These are phyloP conservation scores for Chouioia cunea DNA, from an alignment of 2,888 invertebrate species.

Conservation along the genomic window DNA sequence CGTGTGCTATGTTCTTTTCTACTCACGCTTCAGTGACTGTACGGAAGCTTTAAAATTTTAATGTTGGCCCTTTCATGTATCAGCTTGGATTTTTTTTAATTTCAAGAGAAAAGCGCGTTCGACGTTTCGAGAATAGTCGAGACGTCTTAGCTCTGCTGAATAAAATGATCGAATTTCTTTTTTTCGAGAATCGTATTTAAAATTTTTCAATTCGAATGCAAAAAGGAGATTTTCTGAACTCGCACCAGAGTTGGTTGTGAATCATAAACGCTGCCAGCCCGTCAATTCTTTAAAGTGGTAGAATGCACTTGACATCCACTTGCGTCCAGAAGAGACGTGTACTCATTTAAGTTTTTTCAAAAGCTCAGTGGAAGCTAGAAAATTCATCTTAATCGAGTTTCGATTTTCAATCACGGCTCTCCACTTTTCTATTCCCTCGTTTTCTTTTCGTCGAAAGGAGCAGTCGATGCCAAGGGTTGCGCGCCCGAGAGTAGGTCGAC, in stretches of 20 bases:
- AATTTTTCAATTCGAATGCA: too few species aligned
- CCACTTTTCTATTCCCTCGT: background rate
- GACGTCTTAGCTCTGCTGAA: too few species aligned
- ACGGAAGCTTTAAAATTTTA: constrained; percentile 35
- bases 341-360: constrained; percentile 24
- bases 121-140: too few species aligned
- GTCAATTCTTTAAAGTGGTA: too few species aligned
- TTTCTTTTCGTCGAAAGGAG: background rate
- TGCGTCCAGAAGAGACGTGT: constrained; percentile 1
- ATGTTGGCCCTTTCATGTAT: constrained; percentile 6
- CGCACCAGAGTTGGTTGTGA: too few species aligned
- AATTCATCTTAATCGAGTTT: constrained; percentile 26
- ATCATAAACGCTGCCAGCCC: too few species aligned
- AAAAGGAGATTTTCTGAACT: too few species aligned
- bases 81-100: too few species aligned
- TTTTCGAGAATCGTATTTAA: too few species aligned
- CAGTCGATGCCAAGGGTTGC: constrained; percentile 16
- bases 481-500: background rate
- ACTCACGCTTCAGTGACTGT: background rate
- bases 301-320: constrained; percentile 10
- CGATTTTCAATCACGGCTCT: constrained; percentile 26
- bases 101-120: too few species aligned
- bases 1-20: constrained; percentile 6
- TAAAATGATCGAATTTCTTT: too few species aligned
- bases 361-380: background rate